These are phyloP conservation scores for Forbesichthys papilliferus DNA, from an alignment of 2,113 vertebrate genomes.

Conservation along the genomic window DNA sequence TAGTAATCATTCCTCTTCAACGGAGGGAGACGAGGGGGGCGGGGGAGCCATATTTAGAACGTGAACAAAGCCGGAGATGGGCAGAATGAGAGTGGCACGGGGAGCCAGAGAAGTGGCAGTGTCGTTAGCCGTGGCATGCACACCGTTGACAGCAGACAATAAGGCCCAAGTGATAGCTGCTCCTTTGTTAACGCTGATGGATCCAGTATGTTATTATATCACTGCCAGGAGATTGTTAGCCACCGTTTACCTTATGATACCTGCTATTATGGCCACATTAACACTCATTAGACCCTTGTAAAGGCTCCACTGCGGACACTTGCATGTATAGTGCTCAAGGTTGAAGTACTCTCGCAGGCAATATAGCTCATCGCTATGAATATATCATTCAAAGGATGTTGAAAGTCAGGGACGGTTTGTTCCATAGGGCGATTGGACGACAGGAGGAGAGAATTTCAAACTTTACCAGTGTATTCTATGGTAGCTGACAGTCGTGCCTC, in stretches of 20 bases:
- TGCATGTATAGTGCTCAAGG: conserved; percentile 3
- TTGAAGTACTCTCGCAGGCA: conserved; percentile 21
- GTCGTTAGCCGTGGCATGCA: conserved; percentile 50
- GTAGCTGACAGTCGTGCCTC: too few species aligned
- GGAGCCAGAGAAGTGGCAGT: conserved; percentile 43
- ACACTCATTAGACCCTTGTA: background rate
- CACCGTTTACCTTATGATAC: conserved; percentile 38
- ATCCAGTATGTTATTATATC: conserved; percentile 53
- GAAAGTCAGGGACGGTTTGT: background rate
- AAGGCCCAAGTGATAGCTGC: conserved; percentile 59
- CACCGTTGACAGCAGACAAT: conserved; percentile 66
- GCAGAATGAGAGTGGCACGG: conserved; percentile 23
- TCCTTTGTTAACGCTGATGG: conserved; percentile 69
- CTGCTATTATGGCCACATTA: background rate
- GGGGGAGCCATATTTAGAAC: conserved; percentile 6
- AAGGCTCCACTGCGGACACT: conserved; percentile 3
- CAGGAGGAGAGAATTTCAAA: too few species aligned
- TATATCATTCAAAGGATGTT: conserved; percentile 8
- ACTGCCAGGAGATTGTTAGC: conserved; percentile 39
- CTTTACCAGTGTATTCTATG: too few species aligned
- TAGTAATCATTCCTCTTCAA: conserved; percentile 60
- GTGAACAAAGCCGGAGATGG: conserved; percentile 39
- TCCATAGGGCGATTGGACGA: too few species aligned
- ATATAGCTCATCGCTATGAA: conserved; percentile 23
- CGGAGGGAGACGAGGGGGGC: conserved; percentile 12